Percentiles rank a stretch among this genome's conserved stretches.
Conservation (phyloP, 2,888 invertebrate genomes). For the Parnassius mnemosyne region DNA sequence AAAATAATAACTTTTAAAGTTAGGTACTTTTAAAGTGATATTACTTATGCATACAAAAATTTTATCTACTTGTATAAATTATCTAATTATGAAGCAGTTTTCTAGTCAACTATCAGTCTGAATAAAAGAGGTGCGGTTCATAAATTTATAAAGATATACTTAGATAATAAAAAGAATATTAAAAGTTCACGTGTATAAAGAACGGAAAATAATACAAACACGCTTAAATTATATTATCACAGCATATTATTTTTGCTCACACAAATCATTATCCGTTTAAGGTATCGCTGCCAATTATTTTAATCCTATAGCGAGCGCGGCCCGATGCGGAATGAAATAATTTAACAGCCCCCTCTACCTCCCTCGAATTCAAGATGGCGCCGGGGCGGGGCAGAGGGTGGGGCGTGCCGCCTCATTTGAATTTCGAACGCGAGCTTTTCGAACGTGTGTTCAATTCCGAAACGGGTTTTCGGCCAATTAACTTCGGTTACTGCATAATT, state of each 20-base stretch:
- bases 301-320: slow-evolving; percentile 77
- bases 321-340: slow-evolving; percentile 79
- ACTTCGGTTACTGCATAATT: slow-evolving; percentile 64
- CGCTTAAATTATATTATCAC: slow-evolving; percentile 55
- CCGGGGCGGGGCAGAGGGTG: slow-evolving; percentile 73
- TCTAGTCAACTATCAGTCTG: too few relatives aligned
- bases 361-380: slow-evolving; percentile 74
- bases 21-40: too few relatives aligned
- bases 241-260: slow-evolving; percentile 70
- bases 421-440: slow-evolving; percentile 75
- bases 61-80: too few relatives aligned
- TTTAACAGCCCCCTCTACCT: slow-evolving; percentile 73
- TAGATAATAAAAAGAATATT: too few relatives aligned
- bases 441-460: slow-evolving; percentile 71
- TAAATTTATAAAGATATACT: too few relatives aligned
- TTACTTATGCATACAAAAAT: too few relatives aligned
- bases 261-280: slow-evolving; percentile 79
- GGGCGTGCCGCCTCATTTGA: slow-evolving; percentile 79
- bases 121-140: too few relatives aligned
- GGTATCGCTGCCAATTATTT: slow-evolving; percentile 78
- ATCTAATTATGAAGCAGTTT: too few relatives aligned
- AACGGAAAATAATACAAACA: slow-evolving; percentile 5
- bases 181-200: too few relatives aligned
- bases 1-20: too few relatives aligned
- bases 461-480: slow-evolving; percentile 78